Conservation (phyloP, 2,113 vertebrate genomes). For the Chionomys nivalis region DNA sequence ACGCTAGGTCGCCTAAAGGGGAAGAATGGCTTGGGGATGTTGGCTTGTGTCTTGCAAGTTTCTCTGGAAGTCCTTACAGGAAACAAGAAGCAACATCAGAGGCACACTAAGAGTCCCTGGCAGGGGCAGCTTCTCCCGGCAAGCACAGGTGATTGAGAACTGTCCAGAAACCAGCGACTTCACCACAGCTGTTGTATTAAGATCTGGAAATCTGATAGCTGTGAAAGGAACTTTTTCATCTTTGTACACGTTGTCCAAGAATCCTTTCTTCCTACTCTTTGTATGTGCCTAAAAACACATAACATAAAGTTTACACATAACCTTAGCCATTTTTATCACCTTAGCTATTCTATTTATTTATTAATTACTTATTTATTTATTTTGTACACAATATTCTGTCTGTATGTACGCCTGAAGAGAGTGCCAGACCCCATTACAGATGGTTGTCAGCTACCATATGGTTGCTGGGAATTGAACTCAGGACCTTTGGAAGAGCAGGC, state of each 20-base stretch:
- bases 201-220: slow-evolving; percentile 33
- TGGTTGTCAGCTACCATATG: too few species aligned
- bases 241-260: neutral
- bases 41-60: neutral
- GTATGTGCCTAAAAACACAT: neutral
- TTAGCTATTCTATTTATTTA: neutral
- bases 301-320: neutral
- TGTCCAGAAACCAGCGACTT: neutral
- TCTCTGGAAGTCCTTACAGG: neutral
- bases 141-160: neutral
- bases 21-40: neutral
- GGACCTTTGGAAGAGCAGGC: too few species aligned
- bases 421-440: too few species aligned
- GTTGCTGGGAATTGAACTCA: too few species aligned
- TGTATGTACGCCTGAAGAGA: too few species aligned
- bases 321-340: neutral
- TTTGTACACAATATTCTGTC: too few species aligned
- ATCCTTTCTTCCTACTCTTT: neutral
- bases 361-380: too few species aligned
- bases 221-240: neutral
- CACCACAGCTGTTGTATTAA: neutral
- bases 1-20: neutral
- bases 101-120: neutral
- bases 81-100: neutral
- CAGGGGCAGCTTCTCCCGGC: neutral